These are phyloP conservation scores for Diplazon laetatorius DNA, from an alignment of 2,888 invertebrate species.

Conservation along the genomic window DNA sequence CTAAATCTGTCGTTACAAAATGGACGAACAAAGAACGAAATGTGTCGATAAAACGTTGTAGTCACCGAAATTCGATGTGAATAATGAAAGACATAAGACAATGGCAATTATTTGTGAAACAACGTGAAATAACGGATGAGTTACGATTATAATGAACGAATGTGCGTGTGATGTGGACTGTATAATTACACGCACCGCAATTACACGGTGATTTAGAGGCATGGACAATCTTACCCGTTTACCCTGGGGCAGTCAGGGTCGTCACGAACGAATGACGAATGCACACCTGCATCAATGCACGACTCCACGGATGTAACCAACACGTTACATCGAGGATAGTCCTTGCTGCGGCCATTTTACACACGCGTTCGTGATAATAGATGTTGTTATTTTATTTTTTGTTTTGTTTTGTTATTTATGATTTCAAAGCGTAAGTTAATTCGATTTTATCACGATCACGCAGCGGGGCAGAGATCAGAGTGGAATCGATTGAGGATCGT, in stretches of 20 bases:
- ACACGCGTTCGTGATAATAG: slow-evolving; percentile 27
- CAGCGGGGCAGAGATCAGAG: slow-evolving; percentile 35
- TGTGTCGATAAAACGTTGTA: slow-evolving; percentile 1
- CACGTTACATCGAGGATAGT: slow-evolving; percentile 38
- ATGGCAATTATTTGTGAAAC: too few relatives aligned
- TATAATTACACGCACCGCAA: slow-evolving; percentile 38
- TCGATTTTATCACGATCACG: slow-evolving; percentile 44
- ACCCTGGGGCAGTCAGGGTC: slow-evolving; percentile 63
- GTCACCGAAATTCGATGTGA: slow-evolving; percentile 31
- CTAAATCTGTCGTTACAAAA: too few relatives aligned
- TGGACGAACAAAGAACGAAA: too few relatives aligned
- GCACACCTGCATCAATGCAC: slow-evolving; percentile 57
- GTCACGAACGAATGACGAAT: slow-evolving; percentile 63
- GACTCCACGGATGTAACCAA: slow-evolving; percentile 21
- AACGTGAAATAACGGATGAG: background rate
- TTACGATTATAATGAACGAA: background rate
- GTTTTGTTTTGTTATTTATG: background rate
- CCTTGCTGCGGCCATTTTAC: slow-evolving; percentile 25
- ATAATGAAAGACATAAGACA: too few relatives aligned
- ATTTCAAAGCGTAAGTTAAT: too few relatives aligned
- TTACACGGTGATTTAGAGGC: slow-evolving; percentile 60
- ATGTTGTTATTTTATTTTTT: slow-evolving; percentile 28
- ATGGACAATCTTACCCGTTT: slow-evolving; percentile 57
- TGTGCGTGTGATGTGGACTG: background rate
- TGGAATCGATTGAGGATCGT: slow-evolving; percentile 2